Evolutionary conservation across 53 echinoderm and acorn worm genomes (phyloP), one percentile per base, ranked within the genome.

Genomic region (Arbacia lixula): DNA sequence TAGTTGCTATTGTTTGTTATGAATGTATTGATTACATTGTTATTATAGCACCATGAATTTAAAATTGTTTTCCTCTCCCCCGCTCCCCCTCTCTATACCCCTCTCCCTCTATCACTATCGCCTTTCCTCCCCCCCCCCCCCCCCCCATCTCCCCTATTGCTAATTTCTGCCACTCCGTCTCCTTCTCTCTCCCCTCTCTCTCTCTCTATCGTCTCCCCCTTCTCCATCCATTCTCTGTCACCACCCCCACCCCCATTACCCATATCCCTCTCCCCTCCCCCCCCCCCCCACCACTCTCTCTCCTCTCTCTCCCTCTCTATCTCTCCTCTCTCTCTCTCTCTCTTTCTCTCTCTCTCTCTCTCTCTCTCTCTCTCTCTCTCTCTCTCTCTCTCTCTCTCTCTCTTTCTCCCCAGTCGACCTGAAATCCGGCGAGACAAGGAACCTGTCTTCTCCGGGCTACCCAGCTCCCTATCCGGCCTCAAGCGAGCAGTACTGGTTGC

Each of bases 401-500:
- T 27, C 22, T 57, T 57, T 74, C 52, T 20, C 11, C 32, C 36
- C 56, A 77, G 78, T 77, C 1, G 36, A 77, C 16, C 78, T 77
- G 17, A 37, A 36, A 12, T 36, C 78, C 12, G 78, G 36, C 22
- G 60, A 77, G 37, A 43, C 60, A 3, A 60, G 20, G 34, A 37
- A 77, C 5, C 2, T 77, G 0, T 37, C 37, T 35, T 77, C 78
- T 6, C 60, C 78, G 30, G 78, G 40, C 27, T 77, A 77, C n/a
- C 78, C 78, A 25, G 36, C 26, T 20, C 12, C 34, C 20, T 77
- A 77, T 28, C 39, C 24, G 60, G 78, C 56, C 25, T 32, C 34
- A 36, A 57, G 57, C 38, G 58, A 36, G 34, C 34, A 58, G 39
- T 77, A 77, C 58, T 77, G 78, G 78, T 25, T 77, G 5, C 36